Percentiles rank a stretch among this genome's conserved stretches.
phyloP scores from a whole-genome alignment of 2,113 vertebrate species.

The Nymphicus hollandicus region DNA sequence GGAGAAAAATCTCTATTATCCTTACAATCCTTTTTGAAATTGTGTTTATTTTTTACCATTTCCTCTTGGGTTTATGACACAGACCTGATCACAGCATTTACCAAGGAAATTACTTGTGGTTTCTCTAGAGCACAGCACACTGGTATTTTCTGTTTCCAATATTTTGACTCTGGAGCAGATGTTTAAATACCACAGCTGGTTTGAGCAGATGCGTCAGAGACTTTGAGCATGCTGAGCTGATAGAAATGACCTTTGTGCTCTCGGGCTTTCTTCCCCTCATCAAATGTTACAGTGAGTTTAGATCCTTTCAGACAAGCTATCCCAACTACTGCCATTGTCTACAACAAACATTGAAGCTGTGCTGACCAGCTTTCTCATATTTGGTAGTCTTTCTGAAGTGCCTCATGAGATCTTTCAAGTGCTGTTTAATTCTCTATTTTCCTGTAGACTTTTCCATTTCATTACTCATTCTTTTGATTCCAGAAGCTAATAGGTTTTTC shows the following conservation, averaged over 20 bases:
- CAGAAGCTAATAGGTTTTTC: background rate
- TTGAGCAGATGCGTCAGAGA: background rate
- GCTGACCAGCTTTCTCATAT: background rate
- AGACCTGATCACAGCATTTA: background rate
- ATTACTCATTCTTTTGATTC: background rate
- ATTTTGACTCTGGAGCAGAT: background rate
- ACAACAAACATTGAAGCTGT: background rate
- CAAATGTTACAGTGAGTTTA: background rate
- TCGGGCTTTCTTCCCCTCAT: background rate
- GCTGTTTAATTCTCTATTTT: background rate
- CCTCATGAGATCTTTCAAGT: background rate
- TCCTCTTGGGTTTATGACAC: background rate
- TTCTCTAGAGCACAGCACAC: background rate
- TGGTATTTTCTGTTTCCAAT: background rate
- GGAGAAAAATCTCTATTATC: background rate
- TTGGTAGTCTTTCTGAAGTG: background rate
- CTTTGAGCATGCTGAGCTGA: background rate
- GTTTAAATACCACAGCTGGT: background rate
- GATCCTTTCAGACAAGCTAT: background rate
- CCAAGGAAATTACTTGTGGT: background rate
- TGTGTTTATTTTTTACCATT: background rate
- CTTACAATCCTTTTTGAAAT: background rate
- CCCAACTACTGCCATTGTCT: background rate
- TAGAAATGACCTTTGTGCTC: constrained; percentile 15
- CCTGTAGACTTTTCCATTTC: background rate